These are phyloP conservation scores for Caenorhabditis briggsae DNA, from an alignment of 1,140 invertebrate species.

Conservation along the genomic window DNA sequence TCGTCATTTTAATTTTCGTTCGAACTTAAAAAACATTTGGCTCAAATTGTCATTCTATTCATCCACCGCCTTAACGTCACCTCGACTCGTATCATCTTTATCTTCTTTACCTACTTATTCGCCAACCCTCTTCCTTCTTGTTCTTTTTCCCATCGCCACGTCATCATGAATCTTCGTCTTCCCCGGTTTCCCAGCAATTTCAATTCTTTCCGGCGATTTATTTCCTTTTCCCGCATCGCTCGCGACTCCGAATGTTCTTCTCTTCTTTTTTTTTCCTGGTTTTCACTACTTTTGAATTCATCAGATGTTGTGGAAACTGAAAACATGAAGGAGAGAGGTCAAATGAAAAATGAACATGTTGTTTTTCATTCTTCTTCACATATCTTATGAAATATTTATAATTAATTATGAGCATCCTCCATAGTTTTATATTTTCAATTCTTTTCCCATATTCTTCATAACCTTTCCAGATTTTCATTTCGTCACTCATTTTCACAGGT, in stretches of 20 bases:
- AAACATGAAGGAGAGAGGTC: slow-evolving; percentile 6
- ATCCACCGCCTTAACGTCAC: background rate
- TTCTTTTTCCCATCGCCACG: background rate
- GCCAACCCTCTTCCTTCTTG: background rate
- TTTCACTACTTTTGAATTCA: slow-evolving; percentile 41
- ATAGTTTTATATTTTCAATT: too few species aligned
- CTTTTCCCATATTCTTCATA: too few species aligned
- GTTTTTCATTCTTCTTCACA: background rate
- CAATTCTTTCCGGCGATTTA: slow-evolving; percentile 31
- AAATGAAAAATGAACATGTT: slow-evolving; percentile 38
- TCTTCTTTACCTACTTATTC: slow-evolving; percentile 5
- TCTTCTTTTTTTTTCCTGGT: background rate
- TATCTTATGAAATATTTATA: too few species aligned
- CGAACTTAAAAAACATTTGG: background rate
- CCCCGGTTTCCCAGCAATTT: slow-evolving; percentile 32
- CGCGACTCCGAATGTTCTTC: slow-evolving; percentile 21
- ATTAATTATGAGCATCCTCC: background rate
- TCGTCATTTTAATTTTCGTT: slow-evolving; percentile 17
- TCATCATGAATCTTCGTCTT: background rate
- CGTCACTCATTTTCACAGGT: background rate
- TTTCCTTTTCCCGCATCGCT: background rate
- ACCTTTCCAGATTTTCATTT: background rate
- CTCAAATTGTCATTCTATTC: slow-evolving; percentile 28
- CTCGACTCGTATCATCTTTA: background rate
- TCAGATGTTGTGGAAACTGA: slow-evolving; percentile 9